These are phyloP conservation scores for Drosophila sordidula DNA, from an alignment of 2,888 invertebrate species.

Conservation along the genomic window DNA sequence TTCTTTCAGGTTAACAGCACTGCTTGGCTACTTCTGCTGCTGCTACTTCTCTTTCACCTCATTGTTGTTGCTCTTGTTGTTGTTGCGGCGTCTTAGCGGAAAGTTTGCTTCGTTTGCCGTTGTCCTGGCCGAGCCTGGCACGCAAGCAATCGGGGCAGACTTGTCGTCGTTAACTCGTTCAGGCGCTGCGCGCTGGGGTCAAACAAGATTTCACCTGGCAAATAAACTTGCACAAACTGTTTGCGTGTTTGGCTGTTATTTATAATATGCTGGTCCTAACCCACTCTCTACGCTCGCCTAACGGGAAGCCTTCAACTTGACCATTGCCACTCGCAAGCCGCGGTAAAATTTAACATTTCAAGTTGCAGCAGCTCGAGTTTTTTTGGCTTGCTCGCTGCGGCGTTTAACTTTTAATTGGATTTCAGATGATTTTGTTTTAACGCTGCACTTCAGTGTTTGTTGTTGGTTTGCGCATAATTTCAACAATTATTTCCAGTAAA, in stretches of 20 bases:
- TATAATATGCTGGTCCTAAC: slow-evolving; percentile 58
- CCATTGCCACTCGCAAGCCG: slow-evolving; percentile 35
- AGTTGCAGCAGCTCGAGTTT: slow-evolving; percentile 50
- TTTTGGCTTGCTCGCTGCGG: slow-evolving; percentile 48
- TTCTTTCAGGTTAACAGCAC: neutral
- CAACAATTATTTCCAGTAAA: slow-evolving; percentile 54
- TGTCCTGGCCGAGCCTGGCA: slow-evolving; percentile 39
- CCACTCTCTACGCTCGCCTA: slow-evolving; percentile 10
- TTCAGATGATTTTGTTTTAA: slow-evolving; percentile 56
- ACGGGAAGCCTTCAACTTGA: slow-evolving; percentile 66
- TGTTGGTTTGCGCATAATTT: slow-evolving; percentile 52
- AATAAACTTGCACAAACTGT: slow-evolving; percentile 71
- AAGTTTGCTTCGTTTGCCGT: slow-evolving; percentile 27
- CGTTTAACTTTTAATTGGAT: slow-evolving; percentile 76
- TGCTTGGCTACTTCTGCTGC: neutral
- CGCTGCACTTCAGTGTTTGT: slow-evolving; percentile 14
- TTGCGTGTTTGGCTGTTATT: slow-evolving; percentile 77
- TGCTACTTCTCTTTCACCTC: neutral
- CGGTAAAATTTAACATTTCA: slow-evolving; percentile 49
- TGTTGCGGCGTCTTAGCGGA: slow-evolving; percentile 31
- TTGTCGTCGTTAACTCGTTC: slow-evolving; percentile 65
- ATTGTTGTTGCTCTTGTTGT: slow-evolving; percentile 16
- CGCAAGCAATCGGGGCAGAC: slow-evolving; percentile 50
- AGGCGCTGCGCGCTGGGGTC: slow-evolving; percentile 24
- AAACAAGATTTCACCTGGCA: slow-evolving; percentile 51